Conservation (phyloP, 2,888 invertebrate genomes). For the Sympetrum striolatum region DNA sequence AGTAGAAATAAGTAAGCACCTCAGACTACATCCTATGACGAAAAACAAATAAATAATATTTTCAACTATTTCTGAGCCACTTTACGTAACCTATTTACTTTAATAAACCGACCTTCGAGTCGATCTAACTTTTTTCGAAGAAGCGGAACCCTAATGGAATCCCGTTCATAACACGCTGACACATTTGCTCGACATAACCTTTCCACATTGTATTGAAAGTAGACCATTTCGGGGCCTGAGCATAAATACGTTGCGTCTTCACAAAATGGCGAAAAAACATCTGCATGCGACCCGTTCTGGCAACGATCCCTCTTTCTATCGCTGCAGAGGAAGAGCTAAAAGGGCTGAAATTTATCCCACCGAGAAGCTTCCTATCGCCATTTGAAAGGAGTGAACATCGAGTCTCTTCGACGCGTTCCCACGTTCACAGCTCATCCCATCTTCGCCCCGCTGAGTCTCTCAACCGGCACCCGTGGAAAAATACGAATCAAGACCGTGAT, state of each 20-base stretch:
- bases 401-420: background rate
- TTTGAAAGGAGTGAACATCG: background rate
- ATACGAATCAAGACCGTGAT: background rate
- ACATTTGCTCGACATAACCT: background rate
- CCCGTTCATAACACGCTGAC: background rate
- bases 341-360: background rate
- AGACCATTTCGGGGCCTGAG: background rate
- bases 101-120: too few relatives aligned
- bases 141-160: too few relatives aligned
- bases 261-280: background rate
- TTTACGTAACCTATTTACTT: too few relatives aligned
- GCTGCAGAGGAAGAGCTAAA: background rate
- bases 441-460: too few relatives aligned
- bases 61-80: too few relatives aligned
- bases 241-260: background rate
- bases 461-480: background rate
- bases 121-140: too few relatives aligned
- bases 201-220: background rate
- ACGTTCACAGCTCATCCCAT: background rate
- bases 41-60: too few relatives aligned
- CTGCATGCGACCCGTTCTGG: background rate
- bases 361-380: background rate
- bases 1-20: too few relatives aligned
- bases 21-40: too few relatives aligned
- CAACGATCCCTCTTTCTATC: background rate